These are phyloP conservation scores for Fulmarus glacialis DNA, from an alignment of 2,113 vertebrate genomes.

Conservation along the genomic window DNA sequence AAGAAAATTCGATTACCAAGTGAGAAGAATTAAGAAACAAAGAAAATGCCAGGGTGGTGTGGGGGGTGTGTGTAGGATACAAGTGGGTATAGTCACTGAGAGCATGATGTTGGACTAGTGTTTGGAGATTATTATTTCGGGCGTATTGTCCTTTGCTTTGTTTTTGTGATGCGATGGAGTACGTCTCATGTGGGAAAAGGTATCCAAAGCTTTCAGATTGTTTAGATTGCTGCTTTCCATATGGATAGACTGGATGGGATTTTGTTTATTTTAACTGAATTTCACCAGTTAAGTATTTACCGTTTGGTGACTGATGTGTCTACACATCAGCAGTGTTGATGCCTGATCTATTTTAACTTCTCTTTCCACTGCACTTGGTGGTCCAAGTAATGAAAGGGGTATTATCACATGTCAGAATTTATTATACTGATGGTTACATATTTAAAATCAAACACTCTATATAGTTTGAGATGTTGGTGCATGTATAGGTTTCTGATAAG, in stretches of 20 bases:
- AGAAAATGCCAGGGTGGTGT: background rate
- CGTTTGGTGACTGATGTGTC: background rate
- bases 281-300: background rate
- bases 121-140: background rate
- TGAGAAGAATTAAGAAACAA: background rate
- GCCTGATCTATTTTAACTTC: background rate
- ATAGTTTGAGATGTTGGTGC: background rate
- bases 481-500: background rate
- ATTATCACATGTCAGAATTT: background rate
- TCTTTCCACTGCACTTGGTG: background rate
- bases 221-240: background rate
- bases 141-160: background rate
- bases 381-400: background rate
- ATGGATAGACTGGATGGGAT: background rate
- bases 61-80: background rate
- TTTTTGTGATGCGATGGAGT: background rate
- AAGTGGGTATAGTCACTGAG: background rate
- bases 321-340: background rate
- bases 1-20: background rate
- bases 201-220: background rate
- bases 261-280: background rate
- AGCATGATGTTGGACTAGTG: background rate
- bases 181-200: background rate
- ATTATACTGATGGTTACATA: background rate
- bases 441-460: background rate